Percentiles rank a stretch among this genome's conserved stretches.
Evolutionary conservation across 2,113 vertebrate genomes (phyloP).

Genomic region (Xenotilapia leptura): DNA sequence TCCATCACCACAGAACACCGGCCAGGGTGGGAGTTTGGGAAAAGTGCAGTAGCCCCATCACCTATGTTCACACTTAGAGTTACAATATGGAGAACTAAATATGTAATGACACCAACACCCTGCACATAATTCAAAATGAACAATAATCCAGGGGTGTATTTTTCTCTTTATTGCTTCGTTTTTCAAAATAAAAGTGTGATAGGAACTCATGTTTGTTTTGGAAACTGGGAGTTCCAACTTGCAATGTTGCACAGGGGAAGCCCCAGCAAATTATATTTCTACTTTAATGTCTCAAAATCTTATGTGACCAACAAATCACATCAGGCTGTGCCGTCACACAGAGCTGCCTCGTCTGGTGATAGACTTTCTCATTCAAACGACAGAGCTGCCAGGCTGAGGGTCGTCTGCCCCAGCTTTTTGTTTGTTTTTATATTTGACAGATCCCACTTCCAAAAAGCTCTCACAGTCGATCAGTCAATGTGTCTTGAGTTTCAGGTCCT

Average conservation of each 20-base stretch:
- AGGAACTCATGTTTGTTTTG: background rate
- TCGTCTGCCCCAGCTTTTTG: background rate
- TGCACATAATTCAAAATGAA: background rate
- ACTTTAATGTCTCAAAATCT: background rate
- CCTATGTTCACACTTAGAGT: background rate
- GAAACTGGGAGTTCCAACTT: background rate
- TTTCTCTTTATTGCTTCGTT: accelerated
- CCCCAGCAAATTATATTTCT: background rate
- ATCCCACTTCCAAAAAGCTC: background rate
- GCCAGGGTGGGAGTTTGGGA: background rate
- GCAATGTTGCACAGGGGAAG: background rate
- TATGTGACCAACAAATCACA: background rate
- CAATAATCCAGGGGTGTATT: background rate
- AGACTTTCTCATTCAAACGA: background rate
- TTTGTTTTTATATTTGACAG: background rate
- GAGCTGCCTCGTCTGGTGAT: background rate
- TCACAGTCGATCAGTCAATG: background rate
- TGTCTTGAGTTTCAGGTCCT: background rate
- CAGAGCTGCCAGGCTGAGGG: background rate
- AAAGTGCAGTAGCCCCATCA: background rate
- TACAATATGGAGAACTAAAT: background rate
- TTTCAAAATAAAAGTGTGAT: background rate
- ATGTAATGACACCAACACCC: background rate
- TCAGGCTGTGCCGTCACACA: background rate
- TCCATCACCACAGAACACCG: background rate